These are phyloP conservation scores for Ecliptopera silaceata DNA, from an alignment of 2,888 invertebrate species.

Conservation along the genomic window DNA sequence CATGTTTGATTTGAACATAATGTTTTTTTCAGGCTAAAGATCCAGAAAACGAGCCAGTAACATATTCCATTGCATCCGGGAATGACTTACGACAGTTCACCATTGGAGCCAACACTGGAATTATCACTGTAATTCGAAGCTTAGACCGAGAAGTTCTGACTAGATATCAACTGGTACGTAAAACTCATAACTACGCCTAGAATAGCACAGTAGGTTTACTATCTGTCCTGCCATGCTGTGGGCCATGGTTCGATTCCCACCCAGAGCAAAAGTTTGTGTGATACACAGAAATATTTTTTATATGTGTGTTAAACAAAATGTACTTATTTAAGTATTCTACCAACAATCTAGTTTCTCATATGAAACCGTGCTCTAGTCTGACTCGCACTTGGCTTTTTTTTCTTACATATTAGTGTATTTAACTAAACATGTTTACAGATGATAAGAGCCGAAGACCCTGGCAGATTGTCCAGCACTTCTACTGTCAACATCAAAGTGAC, in stretches of 20 bases:
- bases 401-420: neutral
- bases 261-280: too few relatives aligned
- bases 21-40: conserved; percentile 87
- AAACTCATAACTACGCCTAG: neutral
- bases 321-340: too few relatives aligned
- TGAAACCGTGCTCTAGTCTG: too few relatives aligned
- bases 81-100: conserved; percentile 95
- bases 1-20: neutral
- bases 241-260: too few relatives aligned
- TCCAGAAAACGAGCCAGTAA: conserved; percentile 93
- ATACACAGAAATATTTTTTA: too few relatives aligned
- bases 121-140: conserved; percentile 92
- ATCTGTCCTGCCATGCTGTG: too few relatives aligned
- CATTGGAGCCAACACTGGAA: conserved; percentile 93
- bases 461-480: conserved; percentile 90
- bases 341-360: too few relatives aligned
- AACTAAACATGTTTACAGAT: conserved; percentile 85
- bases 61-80: conserved; percentile 93
- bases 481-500: conserved; percentile 95
- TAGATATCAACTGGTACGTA: conserved; percentile 90
- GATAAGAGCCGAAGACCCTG: conserved; percentile 93
- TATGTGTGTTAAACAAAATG: too few relatives aligned
- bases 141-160: conserved; percentile 95
- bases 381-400: too few relatives aligned
- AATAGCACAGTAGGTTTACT: too few relatives aligned